A percentile compares a stretch with the other conserved stretches of the same genome.
Conservation (phyloP, 2,888 invertebrate species). For the Cataglyphis cursor region DNA sequence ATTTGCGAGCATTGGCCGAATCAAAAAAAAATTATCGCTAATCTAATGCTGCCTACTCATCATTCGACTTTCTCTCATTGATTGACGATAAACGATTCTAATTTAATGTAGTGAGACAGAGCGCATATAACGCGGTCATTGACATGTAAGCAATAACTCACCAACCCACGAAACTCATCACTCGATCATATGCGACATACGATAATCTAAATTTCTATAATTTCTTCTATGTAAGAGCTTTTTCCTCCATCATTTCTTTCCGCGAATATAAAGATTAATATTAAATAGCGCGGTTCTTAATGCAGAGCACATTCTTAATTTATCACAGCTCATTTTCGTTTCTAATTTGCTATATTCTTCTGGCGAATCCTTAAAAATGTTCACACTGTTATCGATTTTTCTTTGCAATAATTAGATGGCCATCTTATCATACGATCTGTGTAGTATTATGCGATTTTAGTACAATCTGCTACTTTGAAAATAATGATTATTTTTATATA, state of each 20-base stretch:
- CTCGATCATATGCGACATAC: conserved; percentile 39
- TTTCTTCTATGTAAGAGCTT: background rate
- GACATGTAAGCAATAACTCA: conserved; percentile 69
- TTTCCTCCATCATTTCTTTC: conserved; percentile 13
- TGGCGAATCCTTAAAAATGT: conserved; percentile 20
- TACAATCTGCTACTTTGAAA: conserved; percentile 26
- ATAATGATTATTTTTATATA: conserved; percentile 50
- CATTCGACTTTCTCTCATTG: conserved; percentile 73
- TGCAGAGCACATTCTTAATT: conserved; percentile 10
- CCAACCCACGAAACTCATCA: conserved; percentile 57
- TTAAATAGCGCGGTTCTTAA: conserved; percentile 17
- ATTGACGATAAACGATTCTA: conserved; percentile 75
- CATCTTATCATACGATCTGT: background rate
- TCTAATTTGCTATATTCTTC: background rate
- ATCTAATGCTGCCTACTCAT: conserved; percentile 23
- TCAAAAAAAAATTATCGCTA: conserved; percentile 39
- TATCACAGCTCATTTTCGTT: background rate
- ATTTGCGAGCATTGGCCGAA: conserved; percentile 15
- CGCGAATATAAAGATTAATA: conserved; percentile 4
- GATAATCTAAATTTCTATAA: conserved; percentile 56
- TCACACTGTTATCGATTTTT: conserved; percentile 17
- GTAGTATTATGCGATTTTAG: background rate
- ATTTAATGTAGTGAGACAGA: conserved; percentile 67
- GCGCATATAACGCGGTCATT: conserved; percentile 67
- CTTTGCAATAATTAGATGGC: background rate